phyloP scores from a whole-genome alignment of 2,797 vertebrate species.

The Crenichthys baileyi region DNA sequence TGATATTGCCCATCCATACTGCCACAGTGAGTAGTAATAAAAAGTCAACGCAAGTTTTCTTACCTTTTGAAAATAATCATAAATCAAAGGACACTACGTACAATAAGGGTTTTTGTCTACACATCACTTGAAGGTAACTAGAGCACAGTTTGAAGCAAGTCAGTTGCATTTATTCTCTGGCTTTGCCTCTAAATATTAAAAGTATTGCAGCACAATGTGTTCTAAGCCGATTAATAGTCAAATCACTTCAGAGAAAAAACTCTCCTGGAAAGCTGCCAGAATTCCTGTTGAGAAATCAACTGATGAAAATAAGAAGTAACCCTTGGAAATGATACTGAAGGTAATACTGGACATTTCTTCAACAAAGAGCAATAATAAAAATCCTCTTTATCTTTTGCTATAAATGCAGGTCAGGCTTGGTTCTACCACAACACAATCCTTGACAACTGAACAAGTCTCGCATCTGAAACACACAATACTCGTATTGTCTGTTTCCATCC shows the following conservation, averaged over 20 bases:
- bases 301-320: constrained; percentile 5
- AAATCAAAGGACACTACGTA: not conserved
- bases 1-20: not conserved
- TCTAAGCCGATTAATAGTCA: not conserved
- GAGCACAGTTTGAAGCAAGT: not conserved
- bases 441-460: constrained; percentile 53
- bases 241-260: constrained; percentile 16
- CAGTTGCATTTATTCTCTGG: not conserved
- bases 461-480: constrained; percentile 55
- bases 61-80: not conserved
- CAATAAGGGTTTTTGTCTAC: not conserved
- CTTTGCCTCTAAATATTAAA: not conserved
- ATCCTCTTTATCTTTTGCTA: not conserved
- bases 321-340: constrained; percentile 18
- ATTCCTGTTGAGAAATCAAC: constrained; percentile 10
- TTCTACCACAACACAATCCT: constrained; percentile 40
- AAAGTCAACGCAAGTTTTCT: not conserved
- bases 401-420: constrained; percentile 19
- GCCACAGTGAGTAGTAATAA: not conserved
- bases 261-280: constrained; percentile 7
- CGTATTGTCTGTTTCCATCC: constrained; percentile 54
- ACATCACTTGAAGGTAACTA: not conserved
- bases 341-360: not conserved
- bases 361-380: not conserved
- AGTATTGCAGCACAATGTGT: not conserved